phyloP scores from a whole-genome alignment of 2,888 invertebrate genomes.

The Brachypterus glaber region DNA sequence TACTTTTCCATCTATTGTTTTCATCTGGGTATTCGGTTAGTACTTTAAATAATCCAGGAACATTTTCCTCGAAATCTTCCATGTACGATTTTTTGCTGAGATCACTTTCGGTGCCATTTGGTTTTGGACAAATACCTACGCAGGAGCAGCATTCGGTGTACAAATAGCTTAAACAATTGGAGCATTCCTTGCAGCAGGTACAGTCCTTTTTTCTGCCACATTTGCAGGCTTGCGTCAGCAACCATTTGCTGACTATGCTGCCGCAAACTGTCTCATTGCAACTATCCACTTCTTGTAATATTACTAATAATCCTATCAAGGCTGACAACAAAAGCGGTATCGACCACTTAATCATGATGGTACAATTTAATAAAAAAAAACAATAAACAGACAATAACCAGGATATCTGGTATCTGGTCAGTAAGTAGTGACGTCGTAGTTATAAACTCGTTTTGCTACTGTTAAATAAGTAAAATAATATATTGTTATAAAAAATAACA shows the following conservation, averaged over 20 bases:
- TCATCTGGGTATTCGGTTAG: conserved; percentile 71
- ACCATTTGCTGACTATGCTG: conserved; percentile 16
- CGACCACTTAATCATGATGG: too few relatives aligned
- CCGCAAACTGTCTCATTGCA: conserved; percentile 15
- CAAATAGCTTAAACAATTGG: conserved; percentile 10
- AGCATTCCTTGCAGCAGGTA: conserved; percentile 14
- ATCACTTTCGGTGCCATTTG: conserved; percentile 58
- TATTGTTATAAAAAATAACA: too few relatives aligned
- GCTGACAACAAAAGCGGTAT: too few relatives aligned
- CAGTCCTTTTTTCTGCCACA: conserved; percentile 9
- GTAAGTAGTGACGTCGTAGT: too few relatives aligned
- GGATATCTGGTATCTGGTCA: too few relatives aligned
- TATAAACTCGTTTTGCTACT: too few relatives aligned
- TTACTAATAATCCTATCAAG: neutral
- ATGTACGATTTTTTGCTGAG: conserved; percentile 75
- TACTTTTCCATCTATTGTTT: conserved; percentile 72
- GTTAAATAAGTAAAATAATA: too few relatives aligned
- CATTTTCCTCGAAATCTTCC: conserved; percentile 72
- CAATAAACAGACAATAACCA: too few relatives aligned
- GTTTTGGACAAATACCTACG: conserved; percentile 76
- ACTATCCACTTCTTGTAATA: conserved; percentile 6
- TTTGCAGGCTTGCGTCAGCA: conserved; percentile 13
- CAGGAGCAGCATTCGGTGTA: conserved; percentile 15
- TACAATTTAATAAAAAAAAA: too few relatives aligned
- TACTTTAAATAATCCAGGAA: conserved; percentile 74